phyloP scores from a whole-genome alignment of 2,797 vertebrate genomes.

The Poliocrania exsul region DNA sequence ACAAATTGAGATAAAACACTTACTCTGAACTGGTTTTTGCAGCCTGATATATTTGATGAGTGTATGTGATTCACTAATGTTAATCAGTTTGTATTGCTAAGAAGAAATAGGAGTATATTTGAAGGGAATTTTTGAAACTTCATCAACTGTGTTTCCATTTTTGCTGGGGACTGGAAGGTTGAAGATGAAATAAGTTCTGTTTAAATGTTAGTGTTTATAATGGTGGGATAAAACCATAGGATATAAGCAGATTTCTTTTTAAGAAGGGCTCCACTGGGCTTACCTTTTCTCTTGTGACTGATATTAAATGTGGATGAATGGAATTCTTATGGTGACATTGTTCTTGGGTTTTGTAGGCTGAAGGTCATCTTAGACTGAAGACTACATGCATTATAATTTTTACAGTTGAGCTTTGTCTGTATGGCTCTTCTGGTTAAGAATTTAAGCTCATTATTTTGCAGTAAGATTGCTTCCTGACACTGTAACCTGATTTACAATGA shows the following conservation, averaged over 20 bases:
- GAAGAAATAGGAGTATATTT: background rate
- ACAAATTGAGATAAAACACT: slow-evolving; percentile 35
- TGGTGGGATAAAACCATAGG: background rate
- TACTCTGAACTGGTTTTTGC: background rate
- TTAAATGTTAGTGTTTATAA: background rate
- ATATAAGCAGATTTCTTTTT: slow-evolving; percentile 35
- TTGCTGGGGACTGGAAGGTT: background rate
- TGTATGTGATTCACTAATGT: background rate
- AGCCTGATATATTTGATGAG: background rate
- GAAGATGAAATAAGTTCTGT: background rate
- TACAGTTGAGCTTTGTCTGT: slow-evolving; percentile 33
- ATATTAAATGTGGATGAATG: slow-evolving; percentile 3
- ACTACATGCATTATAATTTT: background rate
- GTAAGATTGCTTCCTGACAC: slow-evolving; percentile 37
- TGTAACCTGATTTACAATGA: slow-evolving; percentile 30
- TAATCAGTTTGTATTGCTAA: background rate
- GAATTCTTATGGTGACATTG: background rate
- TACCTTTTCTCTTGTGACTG: slow-evolving; percentile 6
- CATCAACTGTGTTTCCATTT: background rate
- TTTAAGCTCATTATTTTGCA: slow-evolving; percentile 55
- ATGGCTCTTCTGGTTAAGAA: slow-evolving; percentile 8
- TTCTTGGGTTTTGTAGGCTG: slow-evolving; percentile 18
- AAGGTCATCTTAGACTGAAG: background rate
- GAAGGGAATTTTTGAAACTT: background rate
- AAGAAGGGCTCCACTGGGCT: background rate